phyloP scores from a whole-genome alignment of 2,797 vertebrate species.

The Acanthornis magna region DNA sequence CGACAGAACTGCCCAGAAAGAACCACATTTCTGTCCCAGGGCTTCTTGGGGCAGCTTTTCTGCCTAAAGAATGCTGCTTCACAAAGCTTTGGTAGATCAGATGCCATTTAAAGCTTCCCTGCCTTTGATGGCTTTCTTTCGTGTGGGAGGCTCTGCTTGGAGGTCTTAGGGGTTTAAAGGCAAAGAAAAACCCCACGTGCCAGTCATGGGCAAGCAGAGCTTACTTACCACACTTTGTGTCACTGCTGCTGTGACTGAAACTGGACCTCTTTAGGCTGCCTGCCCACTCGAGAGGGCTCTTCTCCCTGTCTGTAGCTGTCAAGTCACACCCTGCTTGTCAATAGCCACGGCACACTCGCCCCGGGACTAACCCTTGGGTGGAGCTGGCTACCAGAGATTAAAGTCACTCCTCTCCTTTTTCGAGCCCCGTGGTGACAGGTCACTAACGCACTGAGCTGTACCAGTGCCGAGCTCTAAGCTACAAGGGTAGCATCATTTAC shows the following conservation, averaged over 20 bases:
- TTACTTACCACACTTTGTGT: fast-evolving
- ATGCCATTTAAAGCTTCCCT: neutral
- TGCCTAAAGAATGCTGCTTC: neutral
- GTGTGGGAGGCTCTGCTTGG: neutral
- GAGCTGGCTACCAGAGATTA: neutral
- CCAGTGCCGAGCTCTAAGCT: neutral
- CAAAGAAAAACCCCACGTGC: fast-evolving
- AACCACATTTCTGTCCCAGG: neutral
- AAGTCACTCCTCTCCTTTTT: neutral
- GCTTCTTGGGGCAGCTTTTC: fast-evolving
- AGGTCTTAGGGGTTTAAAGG: neutral
- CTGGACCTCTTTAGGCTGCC: neutral
- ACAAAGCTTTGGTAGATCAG: neutral
- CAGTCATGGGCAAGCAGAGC: fast-evolving
- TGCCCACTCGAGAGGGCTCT: neutral
- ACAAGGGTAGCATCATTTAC: neutral
- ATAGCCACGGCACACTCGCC: neutral
- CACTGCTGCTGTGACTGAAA: neutral
- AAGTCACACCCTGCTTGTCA: neutral
- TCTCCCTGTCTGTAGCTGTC: neutral
- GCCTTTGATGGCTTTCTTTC: neutral
- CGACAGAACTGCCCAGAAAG: neutral
- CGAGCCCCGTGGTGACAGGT: neutral
- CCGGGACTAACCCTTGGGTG: neutral
- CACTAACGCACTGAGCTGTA: neutral